Evolutionary conservation across 2,888 invertebrate species (phyloP), one percentile per base, ranked within the genome.

Genomic region (Piscicola geometra): DNA sequence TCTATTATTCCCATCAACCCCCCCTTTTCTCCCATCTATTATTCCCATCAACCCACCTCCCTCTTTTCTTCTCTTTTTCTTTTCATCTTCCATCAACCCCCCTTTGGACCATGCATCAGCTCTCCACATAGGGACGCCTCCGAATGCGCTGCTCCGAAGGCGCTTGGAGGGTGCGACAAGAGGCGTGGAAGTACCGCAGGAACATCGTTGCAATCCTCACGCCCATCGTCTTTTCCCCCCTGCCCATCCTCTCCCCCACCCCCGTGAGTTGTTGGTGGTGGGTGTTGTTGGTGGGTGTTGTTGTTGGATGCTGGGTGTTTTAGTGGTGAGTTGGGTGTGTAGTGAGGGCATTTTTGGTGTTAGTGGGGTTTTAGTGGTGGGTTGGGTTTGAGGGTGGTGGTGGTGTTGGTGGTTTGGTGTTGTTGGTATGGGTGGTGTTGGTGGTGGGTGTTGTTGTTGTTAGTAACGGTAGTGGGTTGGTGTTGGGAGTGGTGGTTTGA

Each of bases 201-300:
- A 73, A 76, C 35, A 41, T 73, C 33, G 72, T 76, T 5, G 76
- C 76, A 47, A 52, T 76, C 30, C 35, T 76, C 25, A 76, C 76
- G 21, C 76, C 76, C 9, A 41, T 76, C 33, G 52, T 76, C 18
- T 72, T 76, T n/a, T 71, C 41, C 25, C 76, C 76, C 21, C 35
- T 76, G 33, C 73, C 70, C n/a, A 47, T 76, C 30, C 1, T 76
- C 30, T 68, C 64, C 33, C 32, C 72, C 12, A 41, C 73, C n/a
- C 73, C 41, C 21, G 76, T 76, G 33, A 66, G 76, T 64, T 36
- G 35, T n/a, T n/a, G n/a, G n/a, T n/a, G n/a, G n/a, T n/a, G n/a
- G n/a, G 50, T 9, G 50, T 9, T 15, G 50, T 9, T 15, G 21
- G 21, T 15, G 50, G 50, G 21, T 9, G 50, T 9, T 9, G 50